Conservation (phyloP, 2,797 vertebrate genomes). For the Decapterus maruadsi region DNA sequence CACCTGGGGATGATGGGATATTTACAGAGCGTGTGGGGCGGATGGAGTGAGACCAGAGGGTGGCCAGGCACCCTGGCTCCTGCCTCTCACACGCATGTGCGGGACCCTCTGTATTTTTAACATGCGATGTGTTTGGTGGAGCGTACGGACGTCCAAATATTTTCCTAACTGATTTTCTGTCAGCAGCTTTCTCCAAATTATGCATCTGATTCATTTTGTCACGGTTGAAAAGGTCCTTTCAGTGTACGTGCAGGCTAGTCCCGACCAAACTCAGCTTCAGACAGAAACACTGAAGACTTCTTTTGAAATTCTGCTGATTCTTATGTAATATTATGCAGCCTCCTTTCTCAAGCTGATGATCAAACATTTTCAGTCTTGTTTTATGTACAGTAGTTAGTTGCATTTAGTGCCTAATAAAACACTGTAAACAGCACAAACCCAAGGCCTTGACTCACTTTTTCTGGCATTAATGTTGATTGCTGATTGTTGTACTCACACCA, state of each 20-base stretch:
- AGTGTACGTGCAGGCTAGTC: slow-evolving; percentile 34
- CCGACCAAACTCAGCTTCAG: slow-evolving; percentile 28
- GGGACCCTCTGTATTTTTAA: slow-evolving; percentile 73
- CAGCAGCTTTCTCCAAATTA: slow-evolving; percentile 81
- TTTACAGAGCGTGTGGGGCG: slow-evolving; percentile 71
- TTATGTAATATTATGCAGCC: slow-evolving; percentile 7
- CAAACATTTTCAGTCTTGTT: slow-evolving; percentile 8
- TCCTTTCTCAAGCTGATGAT: slow-evolving; percentile 17
- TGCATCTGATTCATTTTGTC: slow-evolving; percentile 79
- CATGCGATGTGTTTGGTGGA: slow-evolving; percentile 73
- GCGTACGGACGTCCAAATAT: slow-evolving; percentile 78
- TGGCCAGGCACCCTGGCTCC: slow-evolving; percentile 49
- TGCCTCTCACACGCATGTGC: slow-evolving; percentile 59
- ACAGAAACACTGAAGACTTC: slow-evolving; percentile 35
- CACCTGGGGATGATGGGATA: slow-evolving; percentile 72
- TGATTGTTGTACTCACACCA: slow-evolving; percentile 43
- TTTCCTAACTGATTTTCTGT: slow-evolving; percentile 85
- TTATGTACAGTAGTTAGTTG: slow-evolving; percentile 17
- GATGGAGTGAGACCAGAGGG: slow-evolving; percentile 59
- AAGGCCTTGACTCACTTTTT: slow-evolving; percentile 6
- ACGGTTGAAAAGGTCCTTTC: slow-evolving; percentile 82
- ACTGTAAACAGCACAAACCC: slow-evolving; percentile 3
- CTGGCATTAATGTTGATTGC: slow-evolving; percentile 10
- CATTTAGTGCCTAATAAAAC: neutral
- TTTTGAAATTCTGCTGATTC: slow-evolving; percentile 23